Evolutionary conservation across 1,140 invertebrate genomes (phyloP), one percentile per base, ranked within the genome.

Genomic region (Plutomurus gul): DNA sequence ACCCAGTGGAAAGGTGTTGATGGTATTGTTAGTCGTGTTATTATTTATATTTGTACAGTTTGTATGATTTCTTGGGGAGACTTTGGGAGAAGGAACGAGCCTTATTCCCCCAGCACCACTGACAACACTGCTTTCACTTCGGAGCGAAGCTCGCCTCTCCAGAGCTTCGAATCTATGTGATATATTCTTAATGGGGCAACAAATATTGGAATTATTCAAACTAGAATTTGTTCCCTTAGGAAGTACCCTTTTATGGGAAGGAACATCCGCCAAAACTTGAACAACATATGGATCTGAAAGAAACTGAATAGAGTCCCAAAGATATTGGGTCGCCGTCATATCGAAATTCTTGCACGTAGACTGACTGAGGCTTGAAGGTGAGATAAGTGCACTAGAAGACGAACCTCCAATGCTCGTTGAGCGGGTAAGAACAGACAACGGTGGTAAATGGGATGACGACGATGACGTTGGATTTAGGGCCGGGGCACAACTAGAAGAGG

Each of bases 221-320:
- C 36, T 47, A 47, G 40, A 36, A 74, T 47, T 74, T 47, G 72
- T 20, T 65, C 56, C 56, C 56, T 65, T 65, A 65, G 56, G 56
- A 65, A 65, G 56, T 65, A 65, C 56, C 56, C 27, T 65, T 72
- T 72, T 72, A 43, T 72, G 70, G 40, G 70, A 72, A 72, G 36
- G 36, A 65, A 65, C 81, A 3, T 49, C 73, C 7, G 82, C 76
- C 8, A 82, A 43, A 39, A 82, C 40, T 47, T 81, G 46, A 70
- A 83, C 71, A 8, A 83, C 82, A 51, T 83, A 83, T 16, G 82
- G 80, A 40, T 83, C 82, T 20, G 78, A 80, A 3, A 83, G 71
- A 37, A 79, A 81, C 33, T 82, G 80, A 70, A 83, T 79, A 8
- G 80, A 80, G 39, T 83, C 82, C 78, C 78, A 80, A 22, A 83